Evolutionary conservation across 2,797 vertebrate species (phyloP), one percentile per base, ranked within the genome.

Genomic region (Melanitta fusca): DNA sequence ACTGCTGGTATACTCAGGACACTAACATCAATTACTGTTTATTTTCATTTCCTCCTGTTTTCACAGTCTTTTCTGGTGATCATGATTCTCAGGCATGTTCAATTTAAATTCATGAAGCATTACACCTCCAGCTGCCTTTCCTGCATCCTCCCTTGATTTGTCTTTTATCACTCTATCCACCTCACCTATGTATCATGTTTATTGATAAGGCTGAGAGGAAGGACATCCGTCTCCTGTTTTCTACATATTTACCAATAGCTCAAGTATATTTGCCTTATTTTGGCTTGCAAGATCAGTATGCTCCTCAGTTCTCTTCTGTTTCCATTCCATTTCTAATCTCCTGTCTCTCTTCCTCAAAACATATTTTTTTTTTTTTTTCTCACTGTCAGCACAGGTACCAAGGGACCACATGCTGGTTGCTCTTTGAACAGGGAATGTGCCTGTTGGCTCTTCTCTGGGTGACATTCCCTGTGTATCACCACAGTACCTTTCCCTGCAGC

Each of bases 41-140:
- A 24, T 70, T 89, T 89, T 70, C 2, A 66, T 88, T 74, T 88
- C 30, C 24, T 70, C 69, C 14, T 60, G 34, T 65, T 21, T 65
- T 61, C 53, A 30, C 12, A 61, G 36, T 21, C 8, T 70, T 92
- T 74, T 71, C 80, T 78, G 53, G 51, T 36, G 71, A 85, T 81
- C 51, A 81, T 74, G 53, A 32, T 74, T 92, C 32, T 70, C 45
- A 65, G 62, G 65, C 8, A 13, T 6, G 19, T 41, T 81, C 47
- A 78, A 17, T 94, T 85, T 74, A 88, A 81, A 74, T 87, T 95
- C 75, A 74, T 69, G 62, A 90, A 85, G 53, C 27, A 51, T 85
- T 88, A 9, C 11, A 78, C 15, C 10, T 78, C 41, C 39, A 5
- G 0, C 36, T 88, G 53, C 36, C 54, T 85, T 95, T 89, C 53